Conservation (phyloP, 35 echinoderm and acorn worm genomes). For the Lytechinus variegatus region DNA sequence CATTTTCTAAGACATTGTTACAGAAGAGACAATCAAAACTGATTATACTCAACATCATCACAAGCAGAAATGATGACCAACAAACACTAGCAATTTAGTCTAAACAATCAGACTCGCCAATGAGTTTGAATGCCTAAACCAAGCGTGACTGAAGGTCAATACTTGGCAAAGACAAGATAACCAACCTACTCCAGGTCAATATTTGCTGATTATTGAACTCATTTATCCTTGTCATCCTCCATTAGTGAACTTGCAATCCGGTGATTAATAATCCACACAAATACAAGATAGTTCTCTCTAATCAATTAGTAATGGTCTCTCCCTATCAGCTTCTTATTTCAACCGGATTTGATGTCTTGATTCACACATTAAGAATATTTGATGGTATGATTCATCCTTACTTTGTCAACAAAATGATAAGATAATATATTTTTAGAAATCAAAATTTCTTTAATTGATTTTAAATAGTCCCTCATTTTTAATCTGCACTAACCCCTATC, state of each 20-base stretch:
- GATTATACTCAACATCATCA: too few species aligned
- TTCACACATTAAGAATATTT: not conserved
- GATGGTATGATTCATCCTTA: not conserved
- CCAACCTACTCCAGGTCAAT: not conserved
- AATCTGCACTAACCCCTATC: not conserved
- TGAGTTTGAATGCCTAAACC: not conserved
- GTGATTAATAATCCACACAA: not conserved
- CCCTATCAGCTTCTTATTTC: not conserved
- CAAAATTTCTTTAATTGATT: not conserved
- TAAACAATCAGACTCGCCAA: not conserved
- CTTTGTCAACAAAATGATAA: not conserved
- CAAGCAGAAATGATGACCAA: too few species aligned
- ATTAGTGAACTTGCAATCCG: not conserved
- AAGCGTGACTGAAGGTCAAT: not conserved
- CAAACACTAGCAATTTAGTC: not conserved
- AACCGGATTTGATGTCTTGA: not conserved
- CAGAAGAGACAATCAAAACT: too few species aligned
- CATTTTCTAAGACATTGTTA: too few species aligned
- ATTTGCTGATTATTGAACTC: not conserved
- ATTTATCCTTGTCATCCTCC: not conserved
- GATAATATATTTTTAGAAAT: not conserved
- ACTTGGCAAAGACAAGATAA: not conserved
- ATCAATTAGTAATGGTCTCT: constrained; percentile 5
- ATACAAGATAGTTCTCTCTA: not conserved
- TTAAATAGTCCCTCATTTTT: not conserved